Evolutionary conservation across 2,113 vertebrate genomes (phyloP), one percentile per base, ranked within the genome.

Genomic region (Pleuronectes platessa): DNA sequence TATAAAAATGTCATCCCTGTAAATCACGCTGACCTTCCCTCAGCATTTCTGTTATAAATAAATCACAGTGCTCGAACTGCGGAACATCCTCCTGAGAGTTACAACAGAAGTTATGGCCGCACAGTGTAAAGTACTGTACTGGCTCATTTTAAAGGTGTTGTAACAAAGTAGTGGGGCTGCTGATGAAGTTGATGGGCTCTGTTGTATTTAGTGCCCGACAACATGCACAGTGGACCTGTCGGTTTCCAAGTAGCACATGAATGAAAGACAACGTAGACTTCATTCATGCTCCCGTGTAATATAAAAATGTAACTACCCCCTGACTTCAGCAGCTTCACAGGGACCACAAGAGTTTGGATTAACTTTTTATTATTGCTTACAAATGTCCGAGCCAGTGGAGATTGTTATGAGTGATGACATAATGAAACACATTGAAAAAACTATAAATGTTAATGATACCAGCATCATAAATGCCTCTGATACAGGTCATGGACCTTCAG

Each of bases 1-100:
- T 64, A 49, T 58, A 53, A 55, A 59, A 47, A 72, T 21, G 35
- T 67, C 53, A 62, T 49, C n/a, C 17, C 24, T 66, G 54, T 71
- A 67, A 51, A 49, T 71, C 26, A 58, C 13, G 20, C 27, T 61
- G 55, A 27, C 47, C 21, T 76, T 45, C 18, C 47, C 62, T 67
- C 35, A 27, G 62, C n/a, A 11, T 61, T 55, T 24, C 21, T 42
- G 26, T 26, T 13, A n/a, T 24, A 10, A 61, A 45, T 65, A 61
- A 66, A 76, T 81, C 27, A 54, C 61, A 2, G 10, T 37, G n/a
- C 55, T 37, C 2, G 47, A 51, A 6, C 11, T 18, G 58, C 11
- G 26, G 42, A 53, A 13, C 8, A 2, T 58, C 27, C 53, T 40
- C 40, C 60, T 51, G 0, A 59, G 68, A 51, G 54, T 1, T 7